Evolutionary conservation across 1,140 invertebrate genomes (phyloP), one percentile per base, ranked within the genome.

Genomic region (Archivesica marissinica): DNA sequence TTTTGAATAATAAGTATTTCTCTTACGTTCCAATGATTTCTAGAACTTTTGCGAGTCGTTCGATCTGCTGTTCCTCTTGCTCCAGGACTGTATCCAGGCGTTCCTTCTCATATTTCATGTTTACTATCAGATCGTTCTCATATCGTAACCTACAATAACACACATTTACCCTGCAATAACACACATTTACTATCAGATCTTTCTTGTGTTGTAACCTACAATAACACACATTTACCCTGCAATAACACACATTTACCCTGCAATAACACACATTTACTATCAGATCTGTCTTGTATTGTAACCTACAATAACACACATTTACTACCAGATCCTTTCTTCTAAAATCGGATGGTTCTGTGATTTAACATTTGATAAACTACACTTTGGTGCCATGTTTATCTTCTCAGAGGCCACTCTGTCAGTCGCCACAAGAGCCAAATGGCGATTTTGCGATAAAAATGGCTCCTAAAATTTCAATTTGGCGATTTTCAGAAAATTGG

Each of bases 81-180:
- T 95, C 93, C 25, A 98, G 93, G n/a, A 96, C 93, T 86, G 96
- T 95, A 52, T 96, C 95, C 72, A 98, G 94, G 81, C 95, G 96
- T 44, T 96, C 95, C 47, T 97, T 94, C 91, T 99, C 98, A 85
- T 97, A 95, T 88, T 97, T 96, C 15, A 99, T 93, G 3, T 96
- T 96, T 0, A 97, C 95, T 9, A 97, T 95, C 85, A 96, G 95
- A 91, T 99, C 98, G 87, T 96, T 95, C 15, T 97, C 95, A 90
- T 96, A 95, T 20, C 96, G 95, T 35, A 97, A 95, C 79, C 92
- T 94, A 72, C n/a, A 88, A 84, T 2, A 77, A 64, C n/a, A n/a
- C n/a, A n/a, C n/a, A n/a, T n/a, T n/a, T n/a, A n/a, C 95, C 47
- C 97, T 94, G 91, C 99, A 98, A 85, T 97, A 95, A 88, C 97